Base-by-base conservation (phyloP, 2,113 vertebrate genomes). In the Oplegnathus fasciatus region DNA sequence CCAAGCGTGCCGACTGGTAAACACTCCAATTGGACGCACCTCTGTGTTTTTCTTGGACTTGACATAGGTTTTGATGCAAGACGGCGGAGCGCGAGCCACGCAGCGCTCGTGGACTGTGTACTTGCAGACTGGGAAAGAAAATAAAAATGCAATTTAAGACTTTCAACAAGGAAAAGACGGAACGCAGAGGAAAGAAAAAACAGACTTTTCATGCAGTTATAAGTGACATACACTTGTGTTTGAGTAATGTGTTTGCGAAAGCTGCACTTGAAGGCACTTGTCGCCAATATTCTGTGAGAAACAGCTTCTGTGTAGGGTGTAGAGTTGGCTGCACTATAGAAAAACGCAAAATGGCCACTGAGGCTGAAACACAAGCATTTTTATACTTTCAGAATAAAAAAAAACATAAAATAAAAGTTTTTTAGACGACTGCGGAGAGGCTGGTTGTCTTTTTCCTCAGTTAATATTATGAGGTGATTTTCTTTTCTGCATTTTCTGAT, bases 1-100 rank as follows among this genome's bases (percentile, higher is more conserved):
- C 87, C 80, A 58, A 82, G 90, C 90, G 85, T 94, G 93, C 90
- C 71, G 70, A 55, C 82, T 73, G 74, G 80, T 87, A 85, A 92
- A 89, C 89, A 88, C 91, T 94, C 88, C 87, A 89, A 94, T 94
- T 87, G 71, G 91, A 95, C 96, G 95, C 95, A 99, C 98, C 89
- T 97, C 97, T 0, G 96, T 96, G 93, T 98, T 98, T 94, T 98
- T 99, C 96, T 97, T 98, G 88, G 97, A 97, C 92, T 99, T 98
- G 88, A 97, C 97, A 0, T 97, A 98, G 42, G 97, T 98, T 96
- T 98, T 98, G 95, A 98, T 98, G 92, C 97, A 99, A 69, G 97
- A 98, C 13, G 96, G 96, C 0, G 97, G 97, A 3, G 97, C 97
- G 75, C 97, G 96, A 26, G 97, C 94, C 87, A 97, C 97, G 58